Conservation (phyloP, 1,140 invertebrate genomes). For the Nautilus pompilius region DNA sequence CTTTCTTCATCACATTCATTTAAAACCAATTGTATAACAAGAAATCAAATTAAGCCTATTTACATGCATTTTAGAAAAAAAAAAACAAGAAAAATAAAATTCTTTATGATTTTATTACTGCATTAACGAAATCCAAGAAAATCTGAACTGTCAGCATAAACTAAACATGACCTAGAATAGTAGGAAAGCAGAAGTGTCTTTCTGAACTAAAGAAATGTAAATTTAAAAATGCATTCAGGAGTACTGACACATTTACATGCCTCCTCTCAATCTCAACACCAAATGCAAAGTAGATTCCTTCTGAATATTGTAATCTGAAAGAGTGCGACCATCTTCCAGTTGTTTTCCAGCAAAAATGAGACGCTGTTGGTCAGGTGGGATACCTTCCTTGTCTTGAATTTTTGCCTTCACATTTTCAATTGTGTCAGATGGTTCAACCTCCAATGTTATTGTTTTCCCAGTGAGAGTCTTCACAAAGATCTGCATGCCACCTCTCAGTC, state of each 20-base stretch:
- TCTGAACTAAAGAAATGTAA: too few relatives aligned
- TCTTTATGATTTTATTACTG: too few relatives aligned
- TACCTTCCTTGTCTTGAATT: slow-evolving; percentile 70
- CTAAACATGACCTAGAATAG: too few relatives aligned
- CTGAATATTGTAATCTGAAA: slow-evolving; percentile 69
- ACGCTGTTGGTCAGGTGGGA: slow-evolving; percentile 58
- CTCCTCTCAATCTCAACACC: slow-evolving; percentile 76
- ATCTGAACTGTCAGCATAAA: too few relatives aligned
- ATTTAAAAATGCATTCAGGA: too few relatives aligned
- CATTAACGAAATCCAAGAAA: too few relatives aligned
- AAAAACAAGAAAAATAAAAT: too few relatives aligned
- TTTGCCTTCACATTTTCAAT: slow-evolving; percentile 51
- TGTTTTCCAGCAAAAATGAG: slow-evolving; percentile 75
- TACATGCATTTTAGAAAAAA: too few relatives aligned
- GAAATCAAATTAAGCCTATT: too few relatives aligned
- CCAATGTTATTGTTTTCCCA: slow-evolving; percentile 59
- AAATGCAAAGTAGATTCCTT: slow-evolving; percentile 77
- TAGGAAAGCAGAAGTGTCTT: too few relatives aligned
- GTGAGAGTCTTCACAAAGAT: slow-evolving; percentile 59
- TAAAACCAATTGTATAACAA: too few relatives aligned
- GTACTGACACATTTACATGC: slow-evolving; percentile 69
- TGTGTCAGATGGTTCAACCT: slow-evolving; percentile 55
- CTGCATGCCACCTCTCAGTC: slow-evolving; percentile 55
- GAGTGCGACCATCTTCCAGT: slow-evolving; percentile 85
- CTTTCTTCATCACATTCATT: too few relatives aligned